A percentile compares a stretch with the other conserved stretches of the same genome.
Conservation (phyloP, 1,140 invertebrate species). For the Oedothorax gibbosus region DNA sequence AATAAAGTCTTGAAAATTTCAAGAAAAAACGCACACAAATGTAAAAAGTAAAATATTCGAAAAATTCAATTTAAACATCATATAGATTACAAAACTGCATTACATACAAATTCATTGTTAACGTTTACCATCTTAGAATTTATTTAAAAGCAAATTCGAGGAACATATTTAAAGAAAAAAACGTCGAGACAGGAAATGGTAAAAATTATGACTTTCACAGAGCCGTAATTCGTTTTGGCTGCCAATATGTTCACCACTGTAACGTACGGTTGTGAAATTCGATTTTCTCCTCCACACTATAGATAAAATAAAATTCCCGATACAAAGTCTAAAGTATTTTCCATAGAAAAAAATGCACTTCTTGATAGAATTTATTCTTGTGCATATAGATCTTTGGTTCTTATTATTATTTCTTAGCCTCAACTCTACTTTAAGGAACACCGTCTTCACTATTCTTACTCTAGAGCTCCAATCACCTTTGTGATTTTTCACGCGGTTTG, state of each 20-base stretch:
- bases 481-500: slow-evolving; percentile 35
- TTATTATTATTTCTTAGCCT: slow-evolving; percentile 22
- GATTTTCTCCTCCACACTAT: background rate
- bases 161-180: too few relatives aligned
- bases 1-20: too few relatives aligned
- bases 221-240: slow-evolving; percentile 13
- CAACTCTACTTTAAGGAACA: slow-evolving; percentile 20
- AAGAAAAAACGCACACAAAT: too few relatives aligned
- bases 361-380: slow-evolving; percentile 27
- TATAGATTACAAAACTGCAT: too few relatives aligned
- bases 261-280: background rate
- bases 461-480: slow-evolving; percentile 29
- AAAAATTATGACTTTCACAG: slow-evolving; percentile 27
- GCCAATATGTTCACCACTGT: slow-evolving; percentile 26
- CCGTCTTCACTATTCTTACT: slow-evolving; percentile 10
- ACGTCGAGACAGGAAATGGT: too few relatives aligned
- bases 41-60: too few relatives aligned
- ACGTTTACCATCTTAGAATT: too few relatives aligned
- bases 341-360: slow-evolving; percentile 37
- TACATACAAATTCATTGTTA: too few relatives aligned
- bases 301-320: slow-evolving; percentile 17
- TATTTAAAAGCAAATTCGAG: too few relatives aligned
- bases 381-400: background rate
- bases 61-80: too few relatives aligned
- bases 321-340: slow-evolving; percentile 52